A percentile compares a stretch with the other conserved stretches of the same genome.
phyloP scores from a whole-genome alignment of 2,888 invertebrate genomes.

The Tuta absoluta region DNA sequence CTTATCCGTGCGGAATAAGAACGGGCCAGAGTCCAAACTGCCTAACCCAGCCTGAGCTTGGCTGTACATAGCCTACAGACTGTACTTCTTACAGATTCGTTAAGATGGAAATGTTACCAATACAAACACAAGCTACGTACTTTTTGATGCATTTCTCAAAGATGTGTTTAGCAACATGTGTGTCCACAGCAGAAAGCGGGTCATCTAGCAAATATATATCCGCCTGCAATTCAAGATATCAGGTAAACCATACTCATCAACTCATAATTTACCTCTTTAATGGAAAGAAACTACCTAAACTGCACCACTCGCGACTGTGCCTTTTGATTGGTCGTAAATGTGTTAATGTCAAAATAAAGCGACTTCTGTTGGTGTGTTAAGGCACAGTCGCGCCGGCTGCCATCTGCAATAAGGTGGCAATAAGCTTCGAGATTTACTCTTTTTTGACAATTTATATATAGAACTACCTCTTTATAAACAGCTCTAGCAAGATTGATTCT shows the following conservation, averaged over 20 bases:
- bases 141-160: slow-evolving; percentile 85
- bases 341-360: too few relatives aligned
- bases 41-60: too few relatives aligned
- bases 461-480: slow-evolving; percentile 80
- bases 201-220: slow-evolving; percentile 89
- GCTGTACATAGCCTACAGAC: too few relatives aligned
- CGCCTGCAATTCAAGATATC: slow-evolving; percentile 67
- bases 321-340: too few relatives aligned
- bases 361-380: too few relatives aligned
- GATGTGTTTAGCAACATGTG: slow-evolving; percentile 85
- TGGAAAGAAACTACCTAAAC: too few relatives aligned
- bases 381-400: too few relatives aligned
- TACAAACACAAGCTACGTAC: slow-evolving; percentile 37
- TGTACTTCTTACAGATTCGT: background rate
- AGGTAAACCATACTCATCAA: background rate
- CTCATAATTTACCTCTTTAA: background rate
- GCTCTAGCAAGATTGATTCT: slow-evolving; percentile 83
- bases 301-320: too few relatives aligned
- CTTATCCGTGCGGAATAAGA: too few relatives aligned
- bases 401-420: too few relatives aligned
- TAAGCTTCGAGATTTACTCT: too few relatives aligned
- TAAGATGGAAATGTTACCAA: background rate
- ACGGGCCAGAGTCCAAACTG: too few relatives aligned
- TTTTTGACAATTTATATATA: background rate
- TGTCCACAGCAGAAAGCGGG: slow-evolving; percentile 88